These are phyloP conservation scores for Nansenia antarctica DNA, from an alignment of 2,113 vertebrate genomes.

Conservation along the genomic window DNA sequence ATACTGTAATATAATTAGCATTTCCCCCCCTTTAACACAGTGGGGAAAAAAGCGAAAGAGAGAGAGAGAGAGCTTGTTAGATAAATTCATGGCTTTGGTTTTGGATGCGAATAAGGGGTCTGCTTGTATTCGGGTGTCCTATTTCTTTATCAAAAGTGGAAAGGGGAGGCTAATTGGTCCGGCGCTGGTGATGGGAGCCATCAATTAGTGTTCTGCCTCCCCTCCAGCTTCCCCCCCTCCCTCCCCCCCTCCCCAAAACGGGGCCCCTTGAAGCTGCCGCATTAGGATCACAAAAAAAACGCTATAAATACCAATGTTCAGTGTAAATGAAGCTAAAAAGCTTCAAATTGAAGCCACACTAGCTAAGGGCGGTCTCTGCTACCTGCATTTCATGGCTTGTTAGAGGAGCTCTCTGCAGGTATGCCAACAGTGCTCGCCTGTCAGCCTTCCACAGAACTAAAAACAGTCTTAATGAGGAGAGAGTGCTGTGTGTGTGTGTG, in stretches of 20 bases:
- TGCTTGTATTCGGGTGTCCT: slow-evolving; percentile 64
- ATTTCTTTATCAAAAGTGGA: slow-evolving; percentile 75
- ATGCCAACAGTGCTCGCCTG: slow-evolving; percentile 76
- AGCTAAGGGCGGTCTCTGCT: slow-evolving; percentile 74
- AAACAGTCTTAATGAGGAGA: slow-evolving; percentile 87
- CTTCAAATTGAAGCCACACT: slow-evolving; percentile 70
- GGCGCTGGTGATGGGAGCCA: slow-evolving; percentile 71
- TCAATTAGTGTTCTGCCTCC: slow-evolving; percentile 74
- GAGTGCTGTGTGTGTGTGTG: slow-evolving; percentile 36
- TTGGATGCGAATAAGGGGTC: slow-evolving; percentile 69
- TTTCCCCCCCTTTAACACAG: slow-evolving; percentile 51
- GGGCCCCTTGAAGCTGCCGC: slow-evolving; percentile 70
- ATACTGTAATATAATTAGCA: slow-evolving; percentile 70
- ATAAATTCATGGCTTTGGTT: slow-evolving; percentile 72
- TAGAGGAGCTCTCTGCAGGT: slow-evolving; percentile 81
- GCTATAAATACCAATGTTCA: slow-evolving; percentile 82
- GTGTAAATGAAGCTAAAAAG: slow-evolving; percentile 80
- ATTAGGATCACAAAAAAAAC: slow-evolving; percentile 81
- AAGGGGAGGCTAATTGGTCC: slow-evolving; percentile 77
- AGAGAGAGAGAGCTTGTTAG: slow-evolving; percentile 72
- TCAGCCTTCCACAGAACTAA: slow-evolving; percentile 80
- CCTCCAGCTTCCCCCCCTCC: slow-evolving; percentile 61
- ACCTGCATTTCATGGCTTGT: slow-evolving; percentile 85
- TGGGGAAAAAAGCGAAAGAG: slow-evolving; percentile 27
- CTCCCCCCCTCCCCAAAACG: slow-evolving; percentile 55